A percentile compares a stretch with the other conserved stretches of the same genome.
Evolutionary conservation across 2,888 invertebrate species (phyloP).

Genomic region (Sipha maydis): DNA sequence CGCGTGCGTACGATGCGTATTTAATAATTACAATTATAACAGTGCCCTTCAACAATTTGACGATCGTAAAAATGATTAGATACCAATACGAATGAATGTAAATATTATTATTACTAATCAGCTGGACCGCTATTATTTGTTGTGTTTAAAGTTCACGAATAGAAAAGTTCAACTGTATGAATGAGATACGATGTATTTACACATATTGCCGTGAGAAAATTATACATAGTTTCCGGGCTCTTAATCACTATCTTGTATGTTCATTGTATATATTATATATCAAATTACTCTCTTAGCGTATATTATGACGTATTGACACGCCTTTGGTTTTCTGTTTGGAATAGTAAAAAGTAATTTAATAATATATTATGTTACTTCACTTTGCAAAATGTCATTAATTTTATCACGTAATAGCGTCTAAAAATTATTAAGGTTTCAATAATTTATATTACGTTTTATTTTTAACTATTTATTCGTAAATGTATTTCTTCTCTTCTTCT

Average conservation of each 20-base stretch:
- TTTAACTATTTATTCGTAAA: not conserved
- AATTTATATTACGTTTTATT: not conserved
- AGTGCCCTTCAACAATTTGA: not conserved
- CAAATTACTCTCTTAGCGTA: not conserved
- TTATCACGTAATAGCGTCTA: slow-evolving; percentile 15
- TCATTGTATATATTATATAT: not conserved
- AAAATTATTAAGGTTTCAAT: slow-evolving; percentile 24
- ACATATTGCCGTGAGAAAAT: not conserved
- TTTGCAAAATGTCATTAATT: slow-evolving; percentile 28
- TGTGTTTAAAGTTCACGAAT: not conserved
- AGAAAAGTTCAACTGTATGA: slow-evolving; percentile 2
- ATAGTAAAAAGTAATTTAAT: not conserved
- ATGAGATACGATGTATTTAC: not conserved
- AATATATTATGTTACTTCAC: not conserved
- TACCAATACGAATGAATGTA: not conserved
- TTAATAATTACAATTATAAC: not conserved
- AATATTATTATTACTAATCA: not conserved
- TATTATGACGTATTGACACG: not conserved
- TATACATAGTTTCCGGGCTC: slow-evolving; percentile 28
- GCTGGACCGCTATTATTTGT: not conserved
- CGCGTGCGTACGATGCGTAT: not conserved
- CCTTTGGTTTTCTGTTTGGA: slow-evolving; percentile 4
- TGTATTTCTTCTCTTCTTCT: not conserved
- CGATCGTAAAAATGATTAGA: not conserved
- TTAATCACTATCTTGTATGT: slow-evolving; percentile 15